Evolutionary conservation across 2,113 vertebrate genomes (phyloP), one percentile per base, ranked within the genome.

Genomic region (Riparia riparia): DNA sequence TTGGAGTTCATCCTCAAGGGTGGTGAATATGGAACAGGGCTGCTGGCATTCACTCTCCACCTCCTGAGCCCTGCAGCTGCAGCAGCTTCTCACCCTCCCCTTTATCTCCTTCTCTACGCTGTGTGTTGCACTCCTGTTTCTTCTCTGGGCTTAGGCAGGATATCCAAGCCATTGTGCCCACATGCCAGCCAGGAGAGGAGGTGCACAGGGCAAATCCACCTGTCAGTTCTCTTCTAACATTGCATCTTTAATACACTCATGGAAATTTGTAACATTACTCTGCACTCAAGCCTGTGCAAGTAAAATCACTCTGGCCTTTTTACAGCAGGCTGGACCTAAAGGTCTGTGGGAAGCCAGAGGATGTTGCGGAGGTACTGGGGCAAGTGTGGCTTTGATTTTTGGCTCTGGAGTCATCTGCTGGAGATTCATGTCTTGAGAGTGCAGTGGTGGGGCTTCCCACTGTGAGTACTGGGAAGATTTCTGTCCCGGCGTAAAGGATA

Each of bases 401-500:
- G 68, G 8, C 24, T 71, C 64, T 61, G 25, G 24, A 76, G 34
- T 39, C 3, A 4, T 72, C 49, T 76, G 39, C 53, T 69, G 53
- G 53, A 82, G 49, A 71, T 82, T 44, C 1, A 1, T 41, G n/a
- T 41, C 26, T 54, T 3, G 0, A 31, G 28, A 80, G 32, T 3
- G 1, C 34, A 41, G 41, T 14, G 2, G 14, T 50, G 50, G 26
- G 34, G 13, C 8, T 89, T 45, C 28, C 53, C 7, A 1, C 26
- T 15, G n/a, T 16, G 4, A n/a, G 32, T 44, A 25, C 42, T 2
- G 3, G 31, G 42, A 19, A 63, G 34, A 58, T 72, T 80, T 86
- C 56, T n/a, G 6, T 20, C 24, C 14, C 0, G 0, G 9, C 0
- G 0, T 22, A 68, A 60, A 21, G 3, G 25, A 9, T n/a, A 41